Evolutionary conservation across 2,888 invertebrate genomes (phyloP), one percentile per base, ranked within the genome.

Genomic region (Trachelus stipa): DNA sequence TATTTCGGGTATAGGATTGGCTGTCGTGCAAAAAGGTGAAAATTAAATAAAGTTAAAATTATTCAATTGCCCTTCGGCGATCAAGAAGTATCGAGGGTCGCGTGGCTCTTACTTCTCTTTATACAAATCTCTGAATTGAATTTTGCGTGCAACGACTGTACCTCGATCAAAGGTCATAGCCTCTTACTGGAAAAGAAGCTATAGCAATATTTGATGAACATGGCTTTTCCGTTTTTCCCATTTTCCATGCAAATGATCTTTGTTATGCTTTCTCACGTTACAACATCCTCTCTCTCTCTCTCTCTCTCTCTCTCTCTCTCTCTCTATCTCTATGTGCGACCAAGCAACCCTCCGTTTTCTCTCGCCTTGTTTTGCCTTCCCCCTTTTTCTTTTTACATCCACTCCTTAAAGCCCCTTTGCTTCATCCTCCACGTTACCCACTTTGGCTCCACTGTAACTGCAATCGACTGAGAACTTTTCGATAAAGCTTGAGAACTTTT

Each of bases 401-500:
- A 6, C 56, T 0, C 56, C 1, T 9, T 23, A 23, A 40, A 40
- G 15, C 23, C 23, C 23, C 9, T 1, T 9, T 2, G 40, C 40
- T 6, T 15, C 40, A 40, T 15, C 56, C 56, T 56, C 56, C 56
- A 9, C 23, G 56, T 56, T 56, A 56, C 56, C 56, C 6, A 56
- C 23, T 56, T 56, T 23, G 56, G 23, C 23, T 23, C 56, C 23
- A 23, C 56, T 23, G 23, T 56, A 23, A 23, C 56, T 56, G 56
- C 56, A 56, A 56, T 56, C 56, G 56, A 56, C 56, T 56, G 56
- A 23, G 23, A 56, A 56, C 56, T 56, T 56, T 56, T 56, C 56
- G 56, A 56, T 56, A 71, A 71, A 71, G 71, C 71, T 71, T 4
- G 71, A 34, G 71, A 71, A 34, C 31, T 33, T 71, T 71, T 71